Evolutionary conservation across 2,113 vertebrate species (phyloP), one percentile per base, ranked within the genome.

Genomic region (Siphamia tubifer): DNA sequence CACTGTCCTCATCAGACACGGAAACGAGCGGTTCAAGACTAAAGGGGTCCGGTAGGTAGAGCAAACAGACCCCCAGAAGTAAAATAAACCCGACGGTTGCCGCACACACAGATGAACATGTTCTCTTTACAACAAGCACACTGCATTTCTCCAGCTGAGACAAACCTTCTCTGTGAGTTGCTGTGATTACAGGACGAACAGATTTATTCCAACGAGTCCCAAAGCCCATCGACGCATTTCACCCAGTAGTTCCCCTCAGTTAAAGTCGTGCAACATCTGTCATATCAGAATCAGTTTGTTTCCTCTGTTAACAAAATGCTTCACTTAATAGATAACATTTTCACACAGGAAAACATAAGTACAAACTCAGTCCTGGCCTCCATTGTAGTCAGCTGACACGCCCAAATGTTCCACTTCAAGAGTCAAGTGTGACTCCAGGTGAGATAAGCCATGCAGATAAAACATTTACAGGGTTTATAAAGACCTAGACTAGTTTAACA

Each of bases 191-290:
- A 10, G 52, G 58, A 45, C 62, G 31, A 44, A 31, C 44, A 13
- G 27, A 13, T 43, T 43, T 13, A 61, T 23, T 61, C 66, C 51
- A 60, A 0, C 16, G 11, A 68, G 7, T 27, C n/a, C 28, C 21
- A 34, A 6, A 19, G 62, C 62, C 76, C 83, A 84, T 78, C 4
- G 66, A 53, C 25, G 12, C 52, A 47, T 21, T 16, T 54, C 31
- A 45, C 20, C 19, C 34, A 20, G 34, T 31, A 53, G 31, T 9
- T 15, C 16, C 2, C 28, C 7, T 0, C 2, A 2, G n/a, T n/a
- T n/a, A n/a, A 19, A 24, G 9, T 27, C n/a, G n/a, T 43, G 15
- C 27, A 10, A 44, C 5, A 25, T 11, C 2, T 13, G 4, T 2
- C 23, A n/a, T n/a, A n/a, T n/a, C 2, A 30, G 9, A n/a, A 21